These are phyloP conservation scores for Melitaea cinxia DNA, from an alignment of 1,140 invertebrate genomes.

Conservation along the genomic window DNA sequence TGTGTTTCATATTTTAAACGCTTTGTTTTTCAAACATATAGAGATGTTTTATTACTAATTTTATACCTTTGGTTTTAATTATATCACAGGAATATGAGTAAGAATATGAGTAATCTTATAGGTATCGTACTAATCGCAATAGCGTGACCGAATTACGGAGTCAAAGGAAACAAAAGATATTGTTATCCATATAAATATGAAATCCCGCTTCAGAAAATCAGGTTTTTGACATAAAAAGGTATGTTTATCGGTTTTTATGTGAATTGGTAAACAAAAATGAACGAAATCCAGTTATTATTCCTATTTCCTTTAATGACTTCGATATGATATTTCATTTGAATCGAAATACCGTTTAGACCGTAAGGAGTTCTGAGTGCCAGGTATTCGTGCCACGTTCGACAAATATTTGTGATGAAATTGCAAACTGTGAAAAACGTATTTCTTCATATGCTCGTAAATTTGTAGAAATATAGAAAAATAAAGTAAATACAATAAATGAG, in stretches of 20 bases:
- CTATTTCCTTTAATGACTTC: constrained; percentile 17
- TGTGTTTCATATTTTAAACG: too few species aligned
- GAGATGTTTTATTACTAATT: too few species aligned
- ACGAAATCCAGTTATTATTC: constrained; percentile 27
- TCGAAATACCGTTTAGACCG: constrained; percentile 2
- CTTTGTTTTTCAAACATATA: too few species aligned
- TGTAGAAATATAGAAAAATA: constrained; percentile 10
- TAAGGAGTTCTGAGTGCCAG: neutral
- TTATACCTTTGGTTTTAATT: neutral
- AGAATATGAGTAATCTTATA: constrained; percentile 3
- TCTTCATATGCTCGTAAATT: constrained; percentile 15
- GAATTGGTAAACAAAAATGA: constrained; percentile 48
- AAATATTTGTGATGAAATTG: constrained; percentile 30
- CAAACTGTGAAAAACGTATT: constrained; percentile 20
- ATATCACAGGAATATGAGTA: constrained; percentile 10
- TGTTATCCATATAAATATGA: constrained; percentile 65
- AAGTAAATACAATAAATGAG: neutral
- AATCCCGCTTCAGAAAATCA: constrained; percentile 57
- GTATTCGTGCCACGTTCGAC: constrained; percentile 22
- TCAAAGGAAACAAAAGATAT: constrained; percentile 65
- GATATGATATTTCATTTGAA: constrained; percentile 2
- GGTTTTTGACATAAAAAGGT: constrained; percentile 57
- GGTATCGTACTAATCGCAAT: constrained; percentile 39
- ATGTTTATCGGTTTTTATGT: constrained; percentile 51
- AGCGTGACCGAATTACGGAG: constrained; percentile 48